A percentile compares a stretch with the other conserved stretches of the same genome.
Evolutionary conservation across 2,797 vertebrate genomes (phyloP).

Genomic region (Oreortyx pictus): DNA sequence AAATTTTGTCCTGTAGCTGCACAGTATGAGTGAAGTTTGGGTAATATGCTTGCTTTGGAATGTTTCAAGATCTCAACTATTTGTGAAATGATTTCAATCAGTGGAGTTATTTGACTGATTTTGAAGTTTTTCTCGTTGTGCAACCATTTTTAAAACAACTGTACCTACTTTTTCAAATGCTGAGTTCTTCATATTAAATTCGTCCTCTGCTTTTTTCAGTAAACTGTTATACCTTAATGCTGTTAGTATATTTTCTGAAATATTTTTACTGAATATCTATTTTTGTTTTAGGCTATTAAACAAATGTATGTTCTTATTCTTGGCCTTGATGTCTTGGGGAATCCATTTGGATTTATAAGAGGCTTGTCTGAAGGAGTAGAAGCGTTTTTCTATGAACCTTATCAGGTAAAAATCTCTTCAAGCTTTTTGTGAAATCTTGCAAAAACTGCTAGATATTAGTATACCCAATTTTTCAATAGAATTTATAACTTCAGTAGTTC

Average conservation of each 20-base stretch:
- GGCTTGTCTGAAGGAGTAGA: constrained; percentile 97
- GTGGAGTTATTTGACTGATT: background rate
- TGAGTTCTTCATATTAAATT: background rate
- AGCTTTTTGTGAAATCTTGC: background rate
- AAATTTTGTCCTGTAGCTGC: background rate
- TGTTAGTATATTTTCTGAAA: background rate
- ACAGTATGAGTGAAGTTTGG: background rate
- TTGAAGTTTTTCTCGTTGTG: background rate
- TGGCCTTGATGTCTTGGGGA: constrained; percentile 96
- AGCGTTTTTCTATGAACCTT: constrained; percentile 99
- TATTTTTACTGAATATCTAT: background rate
- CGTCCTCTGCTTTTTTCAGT: background rate
- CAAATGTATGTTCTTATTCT: constrained; percentile 98
- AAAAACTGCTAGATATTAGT: background rate
- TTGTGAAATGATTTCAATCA: background rate
- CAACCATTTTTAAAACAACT: background rate
- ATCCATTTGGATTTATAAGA: constrained; percentile 96
- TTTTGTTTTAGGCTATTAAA: constrained; percentile 90
- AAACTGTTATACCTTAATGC: background rate
- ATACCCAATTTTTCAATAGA: no score
- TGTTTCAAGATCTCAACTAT: background rate
- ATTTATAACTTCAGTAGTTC: background rate
- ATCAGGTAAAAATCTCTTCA: constrained; percentile 85
- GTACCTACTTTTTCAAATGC: background rate
- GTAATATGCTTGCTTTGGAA: background rate